These are phyloP conservation scores for Spea hammondii DNA, from an alignment of 2,797 vertebrate species.

Conservation along the genomic window DNA sequence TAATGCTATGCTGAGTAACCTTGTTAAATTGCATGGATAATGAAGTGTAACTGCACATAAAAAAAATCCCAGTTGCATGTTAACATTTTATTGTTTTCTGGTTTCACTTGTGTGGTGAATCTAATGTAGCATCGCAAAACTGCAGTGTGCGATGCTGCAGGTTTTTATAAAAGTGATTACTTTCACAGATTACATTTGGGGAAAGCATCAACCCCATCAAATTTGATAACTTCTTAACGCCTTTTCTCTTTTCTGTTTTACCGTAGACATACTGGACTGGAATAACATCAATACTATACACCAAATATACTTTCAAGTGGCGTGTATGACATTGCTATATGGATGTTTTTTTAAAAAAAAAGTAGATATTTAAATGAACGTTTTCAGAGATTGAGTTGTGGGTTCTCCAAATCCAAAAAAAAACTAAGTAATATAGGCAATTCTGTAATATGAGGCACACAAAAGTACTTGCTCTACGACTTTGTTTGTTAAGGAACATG, in stretches of 20 bases:
- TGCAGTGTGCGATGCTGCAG: conserved; percentile 36
- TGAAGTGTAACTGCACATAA: conserved; percentile 64
- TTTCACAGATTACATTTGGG: background rate
- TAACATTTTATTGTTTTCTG: conserved; percentile 60
- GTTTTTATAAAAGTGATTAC: conserved; percentile 26
- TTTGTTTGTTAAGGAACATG: background rate
- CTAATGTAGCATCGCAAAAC: conserved; percentile 58
- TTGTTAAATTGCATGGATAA: conserved; percentile 64
- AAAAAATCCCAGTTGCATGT: conserved; percentile 57
- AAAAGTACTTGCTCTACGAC: too few species aligned
- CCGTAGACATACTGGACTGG: conserved; percentile 55
- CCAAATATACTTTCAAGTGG: too few species aligned
- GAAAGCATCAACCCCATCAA: conserved; percentile 48
- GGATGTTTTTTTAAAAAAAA: too few species aligned
- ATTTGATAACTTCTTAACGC: conserved; percentile 56
- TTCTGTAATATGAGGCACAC: too few species aligned
- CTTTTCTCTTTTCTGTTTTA: conserved; percentile 58
- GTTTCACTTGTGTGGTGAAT: conserved; percentile 40
- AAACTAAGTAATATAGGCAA: too few species aligned
- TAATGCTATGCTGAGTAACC: conserved; percentile 55
- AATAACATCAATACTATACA: conserved; percentile 53
- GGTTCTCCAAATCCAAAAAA: too few species aligned
- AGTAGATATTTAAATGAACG: too few species aligned
- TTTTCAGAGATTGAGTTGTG: too few species aligned
- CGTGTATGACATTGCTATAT: too few species aligned